These are phyloP conservation scores for Myripristis murdjan DNA, from an alignment of 2,797 vertebrate genomes.

Conservation along the genomic window DNA sequence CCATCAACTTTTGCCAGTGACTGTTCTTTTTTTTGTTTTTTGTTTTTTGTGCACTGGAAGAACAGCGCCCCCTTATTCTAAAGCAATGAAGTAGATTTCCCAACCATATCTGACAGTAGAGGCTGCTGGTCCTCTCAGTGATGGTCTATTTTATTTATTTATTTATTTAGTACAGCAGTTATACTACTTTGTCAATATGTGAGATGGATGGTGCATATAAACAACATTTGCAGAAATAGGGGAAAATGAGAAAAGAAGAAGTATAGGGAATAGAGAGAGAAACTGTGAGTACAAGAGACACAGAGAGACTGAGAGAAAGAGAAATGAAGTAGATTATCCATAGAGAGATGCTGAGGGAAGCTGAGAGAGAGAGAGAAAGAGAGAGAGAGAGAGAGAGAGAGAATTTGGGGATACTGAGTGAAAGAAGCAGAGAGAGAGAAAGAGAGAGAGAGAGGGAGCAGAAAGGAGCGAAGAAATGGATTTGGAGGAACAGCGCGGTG, in stretches of 20 bases:
- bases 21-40: no score
- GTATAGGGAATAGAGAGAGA: neutral
- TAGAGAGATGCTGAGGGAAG: constrained; percentile 5
- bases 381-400: neutral
- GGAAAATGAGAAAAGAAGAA: neutral
- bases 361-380: neutral
- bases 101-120: no score
- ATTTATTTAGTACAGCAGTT: no score
- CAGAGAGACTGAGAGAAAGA: neutral
- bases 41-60: no score
- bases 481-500: constrained; percentile 16
- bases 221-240: no score
- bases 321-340: neutral
- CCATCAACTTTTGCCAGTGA: no score
- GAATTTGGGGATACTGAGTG: constrained; percentile 17
- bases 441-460: neutral
- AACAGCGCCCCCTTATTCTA: no score
- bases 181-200: no score
- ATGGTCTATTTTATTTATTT: no score
- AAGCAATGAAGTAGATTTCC: no score
- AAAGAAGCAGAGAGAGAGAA: constrained; percentile 11
- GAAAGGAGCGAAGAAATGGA: constrained; percentile 25
- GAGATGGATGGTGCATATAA: no score
- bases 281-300: neutral
- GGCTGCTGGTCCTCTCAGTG: no score